phyloP scores from a whole-genome alignment of 2,113 vertebrate genomes.

The Myxocyprinus asiaticus region DNA sequence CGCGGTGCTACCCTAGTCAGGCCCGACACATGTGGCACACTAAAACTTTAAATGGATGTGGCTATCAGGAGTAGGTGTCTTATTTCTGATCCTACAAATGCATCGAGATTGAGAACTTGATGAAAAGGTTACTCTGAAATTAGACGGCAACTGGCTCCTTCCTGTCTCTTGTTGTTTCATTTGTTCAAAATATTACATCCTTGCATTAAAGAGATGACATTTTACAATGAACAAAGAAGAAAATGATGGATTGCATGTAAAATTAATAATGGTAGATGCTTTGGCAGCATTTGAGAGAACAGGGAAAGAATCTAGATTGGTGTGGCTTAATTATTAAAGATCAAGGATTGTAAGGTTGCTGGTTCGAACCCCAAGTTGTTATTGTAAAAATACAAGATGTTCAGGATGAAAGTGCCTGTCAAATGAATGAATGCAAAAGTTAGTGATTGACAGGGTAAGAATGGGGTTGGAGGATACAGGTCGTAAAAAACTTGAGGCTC shows the following conservation, averaged over 20 bases:
- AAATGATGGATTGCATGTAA: not conserved
- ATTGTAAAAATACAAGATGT: too few relatives aligned
- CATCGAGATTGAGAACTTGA: conserved; percentile 47
- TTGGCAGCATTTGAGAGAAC: not conserved
- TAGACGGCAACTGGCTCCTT: conserved; percentile 52
- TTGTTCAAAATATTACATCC: conserved; percentile 45
- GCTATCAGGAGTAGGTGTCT: conserved; percentile 60
- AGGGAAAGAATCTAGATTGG: not conserved
- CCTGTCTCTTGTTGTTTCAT: conserved; percentile 11
- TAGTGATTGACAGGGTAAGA: not conserved
- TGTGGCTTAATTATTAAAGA: not conserved
- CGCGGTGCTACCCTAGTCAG: not conserved
- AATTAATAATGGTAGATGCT: not conserved
- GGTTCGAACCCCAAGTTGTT: not conserved
- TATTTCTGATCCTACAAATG: conserved; percentile 52
- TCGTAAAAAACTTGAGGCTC: conserved; percentile 50
- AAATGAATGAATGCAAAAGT: too few relatives aligned
- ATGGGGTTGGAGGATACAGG: not conserved
- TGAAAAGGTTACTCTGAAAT: conserved; percentile 69
- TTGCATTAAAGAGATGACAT: conserved; percentile 40
- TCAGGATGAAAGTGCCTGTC: too few relatives aligned
- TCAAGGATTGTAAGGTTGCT: not conserved
- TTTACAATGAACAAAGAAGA: not conserved
- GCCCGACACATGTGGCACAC: conserved; percentile 19
- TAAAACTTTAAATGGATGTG: conserved; percentile 31